A percentile compares a stretch with the other conserved stretches of the same genome.
Evolutionary conservation across 2,113 vertebrate genomes (phyloP).

Genomic region (Martes martes): DNA sequence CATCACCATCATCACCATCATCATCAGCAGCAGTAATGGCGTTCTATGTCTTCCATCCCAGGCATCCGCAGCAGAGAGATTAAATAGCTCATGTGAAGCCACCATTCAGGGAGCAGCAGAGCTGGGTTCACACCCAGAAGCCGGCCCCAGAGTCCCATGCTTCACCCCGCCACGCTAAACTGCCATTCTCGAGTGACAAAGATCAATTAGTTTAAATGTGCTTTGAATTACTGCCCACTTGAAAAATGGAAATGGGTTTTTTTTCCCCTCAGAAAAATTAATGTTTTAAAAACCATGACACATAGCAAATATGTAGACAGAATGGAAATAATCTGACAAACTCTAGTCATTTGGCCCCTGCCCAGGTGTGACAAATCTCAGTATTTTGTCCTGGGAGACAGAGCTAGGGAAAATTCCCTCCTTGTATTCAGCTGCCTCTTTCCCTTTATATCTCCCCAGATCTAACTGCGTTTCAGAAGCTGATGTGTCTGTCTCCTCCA

Average conservation of each 20-base stretch:
- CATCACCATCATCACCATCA: neutral
- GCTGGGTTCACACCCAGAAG: no score
- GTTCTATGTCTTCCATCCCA: neutral
- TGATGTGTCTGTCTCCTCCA: neutral
- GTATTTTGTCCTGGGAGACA: neutral
- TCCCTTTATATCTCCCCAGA: neutral
- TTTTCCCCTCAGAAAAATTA: neutral
- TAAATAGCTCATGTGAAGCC: neutral
- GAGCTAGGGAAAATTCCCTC: neutral
- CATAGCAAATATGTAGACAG: neutral
- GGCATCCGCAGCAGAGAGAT: neutral
- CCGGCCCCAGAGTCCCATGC: neutral
- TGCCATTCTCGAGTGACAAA: neutral
- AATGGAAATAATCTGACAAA: neutral
- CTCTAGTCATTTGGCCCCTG: neutral
- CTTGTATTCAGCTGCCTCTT: neutral
- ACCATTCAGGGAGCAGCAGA: neutral
- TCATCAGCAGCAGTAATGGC: neutral
- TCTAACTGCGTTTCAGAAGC: neutral
- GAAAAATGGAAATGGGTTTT: neutral
- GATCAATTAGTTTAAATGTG: constrained; percentile 6
- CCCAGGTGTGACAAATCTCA: neutral
- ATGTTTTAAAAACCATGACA: neutral
- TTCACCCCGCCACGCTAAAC: neutral
- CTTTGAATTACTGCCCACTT: constrained; percentile 33